phyloP scores from a whole-genome alignment of 2,113 vertebrate species.

The Otolemur garnettii region DNA sequence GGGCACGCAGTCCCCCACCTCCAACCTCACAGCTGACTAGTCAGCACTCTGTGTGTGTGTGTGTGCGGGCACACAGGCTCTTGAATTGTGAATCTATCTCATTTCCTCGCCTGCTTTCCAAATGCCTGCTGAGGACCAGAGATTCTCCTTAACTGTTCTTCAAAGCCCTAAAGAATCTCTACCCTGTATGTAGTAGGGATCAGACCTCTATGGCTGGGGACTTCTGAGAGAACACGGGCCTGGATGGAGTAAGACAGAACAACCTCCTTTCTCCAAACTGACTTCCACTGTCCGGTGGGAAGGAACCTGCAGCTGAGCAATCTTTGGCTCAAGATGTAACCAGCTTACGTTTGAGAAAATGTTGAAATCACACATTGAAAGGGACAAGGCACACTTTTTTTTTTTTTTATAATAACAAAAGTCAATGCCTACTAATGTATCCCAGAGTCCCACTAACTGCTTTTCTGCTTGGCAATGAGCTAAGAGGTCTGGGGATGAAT shows the following conservation, averaged over 20 bases:
- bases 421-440: not conserved
- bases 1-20: not conserved
- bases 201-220: not conserved
- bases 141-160: slow-evolving; percentile 2
- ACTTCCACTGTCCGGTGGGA: not conserved
- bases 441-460: not conserved
- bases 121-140: slow-evolving; percentile 19
- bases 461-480: not conserved
- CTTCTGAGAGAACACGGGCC: not conserved
- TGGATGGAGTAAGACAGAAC: not conserved
- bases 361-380: slow-evolving; percentile 34
- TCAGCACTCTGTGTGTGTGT: not conserved
- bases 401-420: not conserved
- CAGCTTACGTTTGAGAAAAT: slow-evolving; percentile 47
- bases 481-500: not conserved
- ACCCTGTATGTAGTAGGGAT: not conserved
- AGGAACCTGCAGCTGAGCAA: not conserved
- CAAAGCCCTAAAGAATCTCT: slow-evolving; percentile 48
- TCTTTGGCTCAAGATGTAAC: not conserved
- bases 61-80: rapidly evolving
- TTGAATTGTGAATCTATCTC: not conserved
- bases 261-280: not conserved
- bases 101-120: slow-evolving; percentile 4
- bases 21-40: slow-evolving; percentile 21
- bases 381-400: not conserved